A percentile compares a stretch with the other conserved stretches of the same genome.
Conservation (phyloP, 2,888 invertebrate species). For the Ashinkailepas kermadecensis region DNA sequence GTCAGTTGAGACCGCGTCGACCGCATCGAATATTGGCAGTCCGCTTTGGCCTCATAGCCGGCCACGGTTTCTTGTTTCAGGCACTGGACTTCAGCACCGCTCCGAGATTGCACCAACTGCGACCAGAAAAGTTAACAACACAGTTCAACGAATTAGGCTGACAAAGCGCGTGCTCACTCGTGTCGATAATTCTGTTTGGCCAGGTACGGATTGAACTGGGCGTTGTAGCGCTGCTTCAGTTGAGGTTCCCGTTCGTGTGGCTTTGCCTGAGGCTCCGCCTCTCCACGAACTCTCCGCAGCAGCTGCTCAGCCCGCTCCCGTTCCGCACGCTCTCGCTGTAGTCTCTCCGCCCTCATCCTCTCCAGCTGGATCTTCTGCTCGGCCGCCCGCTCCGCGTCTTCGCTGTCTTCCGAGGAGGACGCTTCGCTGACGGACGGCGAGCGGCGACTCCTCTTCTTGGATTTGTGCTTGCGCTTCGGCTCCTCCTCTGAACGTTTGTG, state of each 20-base stretch:
- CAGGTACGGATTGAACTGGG: constrained; percentile 82
- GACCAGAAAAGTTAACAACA: no score
- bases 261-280: constrained; percentile 35
- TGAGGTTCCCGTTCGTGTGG: constrained; percentile 36
- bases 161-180: no score
- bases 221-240: constrained; percentile 77
- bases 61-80: no score
- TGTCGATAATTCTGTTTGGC: constrained; percentile 39
- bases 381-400: constrained; percentile 38
- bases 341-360: constrained; percentile 63
- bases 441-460: background rate
- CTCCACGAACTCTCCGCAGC: constrained; percentile 50
- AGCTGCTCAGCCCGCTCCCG: constrained; percentile 60
- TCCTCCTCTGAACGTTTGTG: background rate
- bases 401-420: constrained; percentile 27
- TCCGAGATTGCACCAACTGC: no score
- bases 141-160: no score
- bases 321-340: constrained; percentile 74
- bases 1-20: no score
- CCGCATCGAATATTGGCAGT: no score
- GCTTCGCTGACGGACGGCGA: background rate
- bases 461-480: background rate
- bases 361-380: constrained; percentile 49
- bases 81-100: no score
- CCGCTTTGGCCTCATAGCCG: no score